Percentiles rank a stretch among this genome's conserved stretches.
Evolutionary conservation across 2,113 vertebrate species (phyloP).

Genomic region (Pontoporia blainvillei): DNA sequence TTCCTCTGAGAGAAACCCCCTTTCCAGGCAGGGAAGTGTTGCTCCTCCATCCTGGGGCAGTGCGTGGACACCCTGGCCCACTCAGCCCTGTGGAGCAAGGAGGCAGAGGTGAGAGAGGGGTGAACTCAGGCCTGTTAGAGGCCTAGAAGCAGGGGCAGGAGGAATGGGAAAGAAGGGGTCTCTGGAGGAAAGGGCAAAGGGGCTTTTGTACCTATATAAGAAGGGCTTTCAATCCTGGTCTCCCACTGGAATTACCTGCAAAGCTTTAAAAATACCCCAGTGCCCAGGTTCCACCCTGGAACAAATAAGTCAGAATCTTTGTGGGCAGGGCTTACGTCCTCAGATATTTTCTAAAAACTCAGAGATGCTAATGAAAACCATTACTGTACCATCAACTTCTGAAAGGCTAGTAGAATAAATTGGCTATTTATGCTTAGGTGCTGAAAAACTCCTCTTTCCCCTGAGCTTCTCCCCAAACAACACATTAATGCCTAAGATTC

Average conservation of each 20-base stretch:
- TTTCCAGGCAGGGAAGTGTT: not conserved
- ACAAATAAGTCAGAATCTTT: not conserved
- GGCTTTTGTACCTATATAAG: not conserved
- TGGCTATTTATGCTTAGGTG: not conserved
- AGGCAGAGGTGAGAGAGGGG: not conserved
- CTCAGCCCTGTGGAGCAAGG: too few relatives aligned
- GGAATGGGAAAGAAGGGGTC: too few relatives aligned
- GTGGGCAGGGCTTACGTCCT: not conserved
- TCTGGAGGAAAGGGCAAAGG: not conserved
- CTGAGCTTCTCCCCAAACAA: not conserved
- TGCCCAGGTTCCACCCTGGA: not conserved
- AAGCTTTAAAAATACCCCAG: not conserved
- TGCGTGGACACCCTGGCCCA: not conserved
- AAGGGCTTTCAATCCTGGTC: not conserved
- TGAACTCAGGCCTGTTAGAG: not conserved
- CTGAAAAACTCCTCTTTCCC: not conserved
- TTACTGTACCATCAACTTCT: not conserved
- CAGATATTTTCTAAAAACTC: not conserved
- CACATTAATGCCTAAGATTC: not conserved
- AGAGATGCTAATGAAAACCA: not conserved
- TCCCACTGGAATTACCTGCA: not conserved
- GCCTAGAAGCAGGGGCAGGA: too few relatives aligned
- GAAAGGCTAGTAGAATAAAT: not conserved
- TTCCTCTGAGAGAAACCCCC: not conserved
- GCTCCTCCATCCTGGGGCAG: rapidly evolving